Evolutionary conservation across 1,140 invertebrate genomes (phyloP), one percentile per base, ranked within the genome.

Genomic region (Zaprionus africanus): DNA sequence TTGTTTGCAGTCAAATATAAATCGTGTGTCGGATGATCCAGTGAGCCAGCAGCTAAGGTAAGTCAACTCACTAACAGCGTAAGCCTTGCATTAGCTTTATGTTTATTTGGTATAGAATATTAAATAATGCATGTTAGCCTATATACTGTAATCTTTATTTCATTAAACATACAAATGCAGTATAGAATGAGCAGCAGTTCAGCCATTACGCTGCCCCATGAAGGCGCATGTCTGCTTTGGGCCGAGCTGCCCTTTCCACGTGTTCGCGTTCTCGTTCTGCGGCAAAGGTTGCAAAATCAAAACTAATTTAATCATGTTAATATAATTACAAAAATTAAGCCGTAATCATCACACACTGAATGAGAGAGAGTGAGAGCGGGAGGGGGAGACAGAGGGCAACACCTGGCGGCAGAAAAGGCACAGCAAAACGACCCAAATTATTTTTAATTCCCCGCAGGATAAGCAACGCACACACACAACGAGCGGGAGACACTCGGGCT

Each of bases 321-420:
- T 86, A 86, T 90, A 90, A 90, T 90, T 90, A 90, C 86, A 81
- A 90, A 88, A 90, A 90, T 90, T 90, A 90, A 90, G 86, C 87
- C 82, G 79, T 86, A 90, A 90, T 85, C 82, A 85, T 82, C 79
- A 76, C 77, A 80, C 72, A 76, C 69, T 31, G 22, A 19, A 28
- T 12, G 5, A 51, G 46, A 2, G n/a, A 46, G n/a, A n/a, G 46
- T 24, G 46, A 51, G 41, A 63, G 22, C 13, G 6, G 1, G 17
- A 49, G 46, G 17, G n/a, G 38, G 46, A 24, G 19, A 51, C 11
- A 51, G 19, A 24, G 46, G 34, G 59, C 36, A 81, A 72, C 78
- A 81, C 79, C 79, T 81, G 79, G 66, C 73, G 58, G 59, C 70
- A 58, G 61, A 63, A 81, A 72, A 69, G 81, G 78, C 77, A 77